phyloP scores from a whole-genome alignment of 2,113 vertebrate species.

The Pungitius pungitius region DNA sequence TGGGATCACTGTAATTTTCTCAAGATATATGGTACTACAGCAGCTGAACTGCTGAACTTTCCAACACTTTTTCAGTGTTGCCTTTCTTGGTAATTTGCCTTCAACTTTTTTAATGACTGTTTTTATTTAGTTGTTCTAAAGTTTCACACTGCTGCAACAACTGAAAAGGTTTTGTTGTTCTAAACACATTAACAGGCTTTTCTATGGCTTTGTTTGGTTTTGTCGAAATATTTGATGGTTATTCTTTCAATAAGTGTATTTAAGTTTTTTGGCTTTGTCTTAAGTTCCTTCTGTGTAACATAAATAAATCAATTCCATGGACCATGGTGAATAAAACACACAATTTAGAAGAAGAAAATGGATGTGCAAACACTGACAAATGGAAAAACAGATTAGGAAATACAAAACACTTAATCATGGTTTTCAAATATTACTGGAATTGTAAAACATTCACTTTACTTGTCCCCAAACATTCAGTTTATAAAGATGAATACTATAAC shows the following conservation, averaged over 20 bases:
- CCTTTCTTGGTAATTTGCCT: not conserved
- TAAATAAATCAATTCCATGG: not conserved
- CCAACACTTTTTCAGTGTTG: not conserved
- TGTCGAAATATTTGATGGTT: not conserved
- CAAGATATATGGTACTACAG: not conserved
- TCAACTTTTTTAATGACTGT: not conserved
- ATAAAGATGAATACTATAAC: slow-evolving; percentile 6
- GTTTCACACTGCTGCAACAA: not conserved
- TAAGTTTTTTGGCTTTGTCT: not conserved
- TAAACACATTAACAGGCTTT: not conserved
- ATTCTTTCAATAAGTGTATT: not conserved
- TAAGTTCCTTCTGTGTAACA: not conserved
- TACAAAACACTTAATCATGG: no score
- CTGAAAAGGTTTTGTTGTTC: not conserved
- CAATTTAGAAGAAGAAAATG: not conserved
- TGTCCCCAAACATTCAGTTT: not conserved
- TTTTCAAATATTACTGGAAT: no score
- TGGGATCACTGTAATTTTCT: not conserved
- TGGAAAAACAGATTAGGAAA: no score
- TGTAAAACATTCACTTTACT: not conserved
- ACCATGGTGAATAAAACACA: not conserved
- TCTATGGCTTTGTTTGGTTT: not conserved
- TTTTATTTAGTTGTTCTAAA: not conserved
- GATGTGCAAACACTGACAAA: not conserved
- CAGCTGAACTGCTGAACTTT: not conserved